A percentile compares a stretch with the other conserved stretches of the same genome.
Conservation (phyloP, 2,888 invertebrate genomes). For the Drosophila flavopinicola region DNA sequence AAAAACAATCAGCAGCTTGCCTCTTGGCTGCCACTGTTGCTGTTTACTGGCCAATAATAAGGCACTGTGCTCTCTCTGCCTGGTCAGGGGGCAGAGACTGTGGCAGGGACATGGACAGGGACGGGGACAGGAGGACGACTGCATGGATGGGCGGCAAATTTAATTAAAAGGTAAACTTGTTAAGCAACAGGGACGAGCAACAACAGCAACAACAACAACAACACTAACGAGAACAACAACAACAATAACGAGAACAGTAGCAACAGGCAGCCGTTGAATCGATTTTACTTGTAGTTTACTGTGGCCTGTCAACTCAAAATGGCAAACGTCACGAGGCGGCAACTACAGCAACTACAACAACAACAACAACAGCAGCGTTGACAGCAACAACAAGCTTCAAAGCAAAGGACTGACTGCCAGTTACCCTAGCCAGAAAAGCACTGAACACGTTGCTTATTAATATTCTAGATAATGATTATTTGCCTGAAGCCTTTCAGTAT, state of each 20-base stretch:
- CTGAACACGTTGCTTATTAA: no score
- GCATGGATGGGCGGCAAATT: conserved; percentile 65
- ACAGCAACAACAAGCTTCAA: conserved; percentile 14
- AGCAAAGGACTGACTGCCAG: background rate
- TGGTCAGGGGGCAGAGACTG: no score
- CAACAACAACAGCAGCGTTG: conserved; percentile 37
- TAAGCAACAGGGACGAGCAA: conserved; percentile 45
- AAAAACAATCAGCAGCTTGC: conserved; percentile 21
- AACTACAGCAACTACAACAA: conserved; percentile 34
- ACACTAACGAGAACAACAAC: conserved; percentile 18
- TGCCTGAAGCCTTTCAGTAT: no score
- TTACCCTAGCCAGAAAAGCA: conserved; percentile 3
- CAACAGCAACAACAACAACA: conserved; percentile 13
- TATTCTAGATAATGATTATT: no score
- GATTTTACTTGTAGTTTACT: conserved; percentile 61
- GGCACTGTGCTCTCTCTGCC: conserved; percentile 8
- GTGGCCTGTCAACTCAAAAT: conserved; percentile 52
- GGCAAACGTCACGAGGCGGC: conserved; percentile 64
- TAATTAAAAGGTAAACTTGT: conserved; percentile 78
- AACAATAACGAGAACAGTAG: conserved; percentile 42
- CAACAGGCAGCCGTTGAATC: conserved; percentile 71
- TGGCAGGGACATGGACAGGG: background rate
- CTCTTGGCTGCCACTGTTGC: conserved; percentile 19
- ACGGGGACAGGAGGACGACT: no score
- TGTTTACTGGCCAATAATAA: conserved; percentile 51